Evolutionary conservation across 2,888 invertebrate species (phyloP), one percentile per base, ranked within the genome.

Genomic region (Dasysyrphus albostriatus): DNA sequence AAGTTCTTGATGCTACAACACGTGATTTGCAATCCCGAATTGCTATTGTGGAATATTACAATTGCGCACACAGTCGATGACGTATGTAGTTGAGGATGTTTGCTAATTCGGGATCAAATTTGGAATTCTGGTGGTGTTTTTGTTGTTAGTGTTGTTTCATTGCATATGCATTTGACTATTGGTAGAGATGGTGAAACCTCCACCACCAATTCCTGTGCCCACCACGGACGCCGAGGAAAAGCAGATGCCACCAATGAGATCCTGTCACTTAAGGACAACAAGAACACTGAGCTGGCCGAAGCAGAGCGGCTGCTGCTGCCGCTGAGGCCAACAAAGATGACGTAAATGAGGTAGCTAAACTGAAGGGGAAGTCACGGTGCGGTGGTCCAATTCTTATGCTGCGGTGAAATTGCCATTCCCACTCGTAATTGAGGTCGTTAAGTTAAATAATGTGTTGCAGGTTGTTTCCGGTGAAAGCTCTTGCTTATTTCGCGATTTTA

Each of bases 41-140:
- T 89, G 88, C 10, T 89, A 89, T 69, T 89, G 91, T 32, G 91
- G 90, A 70, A 91, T 90, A 73, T 91, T 91, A 72, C 78, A 83
- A 61, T 96, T 96, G 82, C 96, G 95, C 92, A 96, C 95, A 90
- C 96, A 95, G 88, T 97, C 97, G 91, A 97, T 96, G 83, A 97
- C 96, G n/a, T n/a, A n/a, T n/a, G 92, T 96, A 96, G 93, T 98
- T 97, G 89, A 98, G 93, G 89, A 98, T 95, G 90, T 96, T 96
- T 4, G 97, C 97, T 70, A 98, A 93, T 84, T 96, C 94, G 69
- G 95, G 95, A 93, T 97, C 97, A 73, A 90, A 89, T 82, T 92
- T 92, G 58, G 88, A 88, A 72, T 88, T 83, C 34, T 88, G 84
- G 19, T 84, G 84, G 6, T 85, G 88, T 88, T 75, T n/a, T n/a